Conservation (phyloP, 2,888 invertebrate genomes). For the Geophilus truncorum region DNA sequence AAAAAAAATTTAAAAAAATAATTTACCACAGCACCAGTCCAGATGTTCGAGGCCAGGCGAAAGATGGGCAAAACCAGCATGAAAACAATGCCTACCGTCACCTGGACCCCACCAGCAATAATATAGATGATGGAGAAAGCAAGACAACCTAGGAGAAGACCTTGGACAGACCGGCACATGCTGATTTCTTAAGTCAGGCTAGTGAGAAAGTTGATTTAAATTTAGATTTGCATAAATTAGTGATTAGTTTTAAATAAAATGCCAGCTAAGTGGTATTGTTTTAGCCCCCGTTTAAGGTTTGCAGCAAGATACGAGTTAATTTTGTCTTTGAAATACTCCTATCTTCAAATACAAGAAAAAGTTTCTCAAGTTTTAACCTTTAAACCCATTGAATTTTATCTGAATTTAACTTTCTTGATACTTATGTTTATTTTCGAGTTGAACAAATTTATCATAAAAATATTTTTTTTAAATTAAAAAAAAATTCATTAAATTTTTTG, state of each 20-base stretch:
- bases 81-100: conserved; percentile 55
- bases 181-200: not conserved
- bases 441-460: not conserved
- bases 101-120: conserved; percentile 53
- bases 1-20: conserved; percentile 33
- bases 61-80: conserved; percentile 53
- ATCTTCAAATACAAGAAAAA: not conserved
- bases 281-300: not conserved
- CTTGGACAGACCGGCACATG: conserved; percentile 27
- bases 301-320: not conserved
- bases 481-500: not conserved
- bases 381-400: not conserved
- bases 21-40: conserved; percentile 56
- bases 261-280: too few relatives aligned
- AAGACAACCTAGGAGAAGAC: conserved; percentile 31
- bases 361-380: not conserved
- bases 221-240: too few relatives aligned
- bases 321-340: not conserved
- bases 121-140: conserved; percentile 45
- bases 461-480: not conserved
- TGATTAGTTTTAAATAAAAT: too few relatives aligned
- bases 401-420: not conserved
- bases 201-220: too few relatives aligned
- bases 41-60: conserved; percentile 52
- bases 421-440: not conserved